Percentiles rank a stretch among this genome's conserved stretches.
Evolutionary conservation across 2,888 invertebrate species (phyloP).

Genomic region (Brassicogethes aeneus): DNA sequence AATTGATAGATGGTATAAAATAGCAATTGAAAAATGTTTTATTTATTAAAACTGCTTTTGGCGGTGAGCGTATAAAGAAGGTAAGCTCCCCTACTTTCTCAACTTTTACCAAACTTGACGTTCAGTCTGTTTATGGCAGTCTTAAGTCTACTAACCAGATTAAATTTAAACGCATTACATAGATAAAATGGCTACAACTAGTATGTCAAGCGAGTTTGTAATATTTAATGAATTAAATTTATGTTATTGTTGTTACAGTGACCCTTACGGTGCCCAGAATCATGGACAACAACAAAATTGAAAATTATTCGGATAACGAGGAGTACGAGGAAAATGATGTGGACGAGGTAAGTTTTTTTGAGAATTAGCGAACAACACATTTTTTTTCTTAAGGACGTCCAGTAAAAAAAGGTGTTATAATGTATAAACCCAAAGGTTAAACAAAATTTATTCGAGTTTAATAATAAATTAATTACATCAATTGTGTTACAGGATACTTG

Average conservation of each 20-base stretch:
- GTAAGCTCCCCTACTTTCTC: constrained; percentile 11
- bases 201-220: constrained; percentile 13
- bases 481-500: too few species aligned
- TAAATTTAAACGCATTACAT: neutral
- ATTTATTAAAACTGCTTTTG: too few species aligned
- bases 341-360: constrained; percentile 20
- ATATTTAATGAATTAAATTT: constrained; percentile 3
- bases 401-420: too few species aligned
- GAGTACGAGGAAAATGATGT: constrained; percentile 21
- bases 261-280: constrained; percentile 16
- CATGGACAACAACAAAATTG: constrained; percentile 20
- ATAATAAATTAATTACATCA: too few species aligned
- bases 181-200: constrained; percentile 13
- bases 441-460: too few species aligned
- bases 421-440: too few species aligned
- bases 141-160: neutral
- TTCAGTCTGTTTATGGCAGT: neutral
- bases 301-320: constrained; percentile 8
- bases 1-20: too few species aligned
- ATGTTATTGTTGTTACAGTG: constrained; percentile 16
- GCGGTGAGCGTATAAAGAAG: neutral
- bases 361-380: neutral
- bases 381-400: too few species aligned
- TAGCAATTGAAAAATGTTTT: too few species aligned
- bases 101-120: constrained; percentile 10